Percentiles rank a stretch among this genome's conserved stretches.
Evolutionary conservation across 2,797 vertebrate genomes (phyloP).

Genomic region (Malacoctenus gilli): DNA sequence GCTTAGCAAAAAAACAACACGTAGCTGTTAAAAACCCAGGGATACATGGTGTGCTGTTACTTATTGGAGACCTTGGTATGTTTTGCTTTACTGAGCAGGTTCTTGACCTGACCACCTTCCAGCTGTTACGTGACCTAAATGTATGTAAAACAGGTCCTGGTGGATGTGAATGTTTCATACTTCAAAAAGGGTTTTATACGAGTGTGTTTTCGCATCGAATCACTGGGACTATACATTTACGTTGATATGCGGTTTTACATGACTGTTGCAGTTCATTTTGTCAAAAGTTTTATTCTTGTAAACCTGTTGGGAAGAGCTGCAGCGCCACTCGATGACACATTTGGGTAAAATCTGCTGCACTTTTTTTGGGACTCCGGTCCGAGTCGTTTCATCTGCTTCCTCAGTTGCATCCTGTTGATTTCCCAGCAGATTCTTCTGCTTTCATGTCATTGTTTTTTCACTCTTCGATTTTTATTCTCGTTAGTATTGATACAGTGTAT

Average conservation of each 20-base stretch:
- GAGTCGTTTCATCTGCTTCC: constrained; percentile 42
- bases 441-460: constrained; percentile 50
- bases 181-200: constrained; percentile 65
- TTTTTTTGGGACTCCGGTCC: constrained; percentile 19
- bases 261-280: constrained; percentile 28
- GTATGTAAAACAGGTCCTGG: constrained; percentile 48
- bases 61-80: constrained; percentile 50
- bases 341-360: constrained; percentile 36
- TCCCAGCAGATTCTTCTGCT: constrained; percentile 39
- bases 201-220: constrained; percentile 52
- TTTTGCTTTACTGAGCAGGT: constrained; percentile 49
- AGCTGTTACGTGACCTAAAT: constrained; percentile 30
- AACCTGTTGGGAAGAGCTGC: constrained; percentile 25
- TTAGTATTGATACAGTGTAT: constrained; percentile 57
- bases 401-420: constrained; percentile 30
- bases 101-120: constrained; percentile 38
- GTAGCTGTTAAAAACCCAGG: constrained; percentile 66
- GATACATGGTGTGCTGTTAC: constrained; percentile 55
- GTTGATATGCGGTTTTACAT: too few relatives aligned
- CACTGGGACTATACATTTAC: constrained; percentile 29
- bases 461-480: constrained; percentile 33
- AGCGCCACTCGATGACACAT: constrained; percentile 49
- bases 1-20: constrained; percentile 37
- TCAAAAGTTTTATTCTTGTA: constrained; percentile 32
- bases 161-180: constrained; percentile 71